phyloP scores from a whole-genome alignment of 2,888 invertebrate genomes.

The Punctoribates punctum region DNA sequence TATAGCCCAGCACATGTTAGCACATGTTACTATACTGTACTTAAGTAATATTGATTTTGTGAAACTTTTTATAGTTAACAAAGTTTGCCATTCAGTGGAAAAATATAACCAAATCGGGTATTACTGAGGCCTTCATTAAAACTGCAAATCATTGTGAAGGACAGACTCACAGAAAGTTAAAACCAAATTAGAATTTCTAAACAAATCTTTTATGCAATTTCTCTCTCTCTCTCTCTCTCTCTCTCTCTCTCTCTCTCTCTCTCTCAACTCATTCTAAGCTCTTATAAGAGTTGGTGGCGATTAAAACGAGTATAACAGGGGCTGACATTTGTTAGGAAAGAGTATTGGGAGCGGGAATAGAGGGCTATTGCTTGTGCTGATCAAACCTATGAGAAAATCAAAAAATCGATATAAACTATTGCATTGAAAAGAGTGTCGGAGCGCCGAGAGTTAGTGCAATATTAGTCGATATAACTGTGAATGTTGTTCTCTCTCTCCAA shows the following conservation, averaged over 20 bases:
- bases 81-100: no score
- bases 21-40: no score
- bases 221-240: constrained; percentile 29
- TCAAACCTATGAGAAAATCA: constrained; percentile 19
- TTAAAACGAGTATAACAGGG: constrained; percentile 25
- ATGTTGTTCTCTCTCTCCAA: background rate
- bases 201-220: no score
- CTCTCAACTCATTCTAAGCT: background rate
- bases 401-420: constrained; percentile 24
- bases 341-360: background rate
- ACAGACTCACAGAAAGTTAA: no score
- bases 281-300: constrained; percentile 19
- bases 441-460: background rate
- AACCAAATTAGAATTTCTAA: no score
- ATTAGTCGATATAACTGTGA: background rate
- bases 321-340: constrained; percentile 13
- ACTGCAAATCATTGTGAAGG: no score
- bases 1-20: no score
- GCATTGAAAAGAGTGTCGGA: constrained; percentile 20
- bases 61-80: no score
- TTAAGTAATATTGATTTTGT: no score
- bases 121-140: no score
- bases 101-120: no score
- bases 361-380: background rate
- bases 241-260: constrained; percentile 3